Evolutionary conservation across 2,113 vertebrate genomes (phyloP).

Genomic region (Deroptyus accipitrinus): DNA sequence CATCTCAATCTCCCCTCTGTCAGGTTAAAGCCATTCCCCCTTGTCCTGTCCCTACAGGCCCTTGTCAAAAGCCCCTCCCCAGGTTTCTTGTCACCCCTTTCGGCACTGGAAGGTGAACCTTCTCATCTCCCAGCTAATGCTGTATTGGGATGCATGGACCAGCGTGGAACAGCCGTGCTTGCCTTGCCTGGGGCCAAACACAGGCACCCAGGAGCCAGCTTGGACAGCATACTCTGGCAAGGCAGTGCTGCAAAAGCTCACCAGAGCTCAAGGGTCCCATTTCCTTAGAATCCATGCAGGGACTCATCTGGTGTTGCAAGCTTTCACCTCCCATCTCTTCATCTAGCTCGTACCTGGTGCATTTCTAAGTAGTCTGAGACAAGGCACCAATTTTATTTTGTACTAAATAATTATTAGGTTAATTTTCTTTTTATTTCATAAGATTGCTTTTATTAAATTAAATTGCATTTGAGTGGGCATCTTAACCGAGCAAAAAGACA

Average conservation of each 20-base stretch:
- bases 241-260: neutral
- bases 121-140: neutral
- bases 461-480: neutral
- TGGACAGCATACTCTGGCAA: neutral
- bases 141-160: accelerated
- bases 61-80: neutral
- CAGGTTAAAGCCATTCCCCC: neutral
- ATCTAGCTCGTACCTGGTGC: neutral
- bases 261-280: neutral
- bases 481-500: neutral
- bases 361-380: neutral
- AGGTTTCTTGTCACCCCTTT: neutral
- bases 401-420: accelerated
- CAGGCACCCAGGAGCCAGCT: neutral
- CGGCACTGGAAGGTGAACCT: neutral
- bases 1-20: accelerated
- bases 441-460: accelerated
- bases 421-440: neutral
- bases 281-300: neutral
- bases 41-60: neutral
- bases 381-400: neutral
- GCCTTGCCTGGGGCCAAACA: neutral
- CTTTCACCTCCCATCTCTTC: neutral
- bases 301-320: neutral
- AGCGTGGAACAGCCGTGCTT: neutral